Evolutionary conservation across 2,888 invertebrate species (phyloP).

Genomic region (Pristionchus mayeri): DNA sequence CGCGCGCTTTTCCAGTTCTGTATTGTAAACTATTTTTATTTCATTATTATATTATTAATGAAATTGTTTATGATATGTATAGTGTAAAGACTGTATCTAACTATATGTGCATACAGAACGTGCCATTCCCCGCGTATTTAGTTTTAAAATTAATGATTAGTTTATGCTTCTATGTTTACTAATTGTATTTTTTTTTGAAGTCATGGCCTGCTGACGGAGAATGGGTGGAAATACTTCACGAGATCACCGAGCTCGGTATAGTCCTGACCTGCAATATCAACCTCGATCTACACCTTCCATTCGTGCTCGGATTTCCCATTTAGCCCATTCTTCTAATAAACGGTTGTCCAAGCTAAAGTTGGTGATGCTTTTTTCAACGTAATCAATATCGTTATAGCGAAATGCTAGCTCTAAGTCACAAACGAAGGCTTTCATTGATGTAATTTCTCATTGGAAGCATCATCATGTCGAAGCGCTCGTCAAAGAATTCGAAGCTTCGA

Average conservation of each 20-base stretch:
- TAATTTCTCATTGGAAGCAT: conserved; percentile 61
- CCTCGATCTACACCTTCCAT: conserved; percentile 27
- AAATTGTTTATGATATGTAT: no score
- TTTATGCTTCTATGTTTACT: no score
- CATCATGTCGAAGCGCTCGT: conserved; percentile 53
- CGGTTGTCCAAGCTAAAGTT: conserved; percentile 48
- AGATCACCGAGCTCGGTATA: conserved; percentile 17
- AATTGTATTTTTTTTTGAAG: no score
- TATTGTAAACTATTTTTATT: no score
- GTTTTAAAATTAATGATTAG: no score
- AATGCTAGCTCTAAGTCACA: conserved; percentile 49
- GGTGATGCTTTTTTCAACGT: conserved; percentile 43
- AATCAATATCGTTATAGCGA: conserved; percentile 4
- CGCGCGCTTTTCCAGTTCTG: no score
- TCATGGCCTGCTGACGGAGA: neutral
- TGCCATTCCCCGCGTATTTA: no score
- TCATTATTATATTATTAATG: no score
- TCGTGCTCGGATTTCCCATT: conserved; percentile 19
- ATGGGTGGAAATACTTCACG: conserved; percentile 28
- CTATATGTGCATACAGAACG: no score
- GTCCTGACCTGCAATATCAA: conserved; percentile 25
- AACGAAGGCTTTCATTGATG: conserved; percentile 53
- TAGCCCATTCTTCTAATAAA: conserved; percentile 47
- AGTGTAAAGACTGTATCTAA: no score
- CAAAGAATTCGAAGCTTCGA: conserved; percentile 56